Evolutionary conservation across 1,140 invertebrate species (phyloP), one percentile per base, ranked within the genome.

Genomic region (Dryas iulia): DNA sequence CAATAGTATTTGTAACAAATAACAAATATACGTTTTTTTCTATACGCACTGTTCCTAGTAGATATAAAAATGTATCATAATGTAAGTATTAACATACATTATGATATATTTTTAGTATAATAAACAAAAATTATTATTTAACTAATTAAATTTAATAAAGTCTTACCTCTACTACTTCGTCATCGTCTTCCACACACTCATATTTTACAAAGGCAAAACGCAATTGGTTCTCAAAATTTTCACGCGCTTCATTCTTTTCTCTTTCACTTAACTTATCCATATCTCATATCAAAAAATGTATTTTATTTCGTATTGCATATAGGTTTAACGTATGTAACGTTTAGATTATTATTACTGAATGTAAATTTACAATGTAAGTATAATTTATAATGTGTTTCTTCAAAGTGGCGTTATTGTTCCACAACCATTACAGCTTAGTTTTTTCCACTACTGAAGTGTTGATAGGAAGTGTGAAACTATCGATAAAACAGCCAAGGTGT

Each of bases 191-290:
- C 0, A 68, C 59, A 47, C 77, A 73, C 12, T 90, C 86, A 70
- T 79, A 88, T 59, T 81, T 86, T 30, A 84, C 81, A 67, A 90
- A 90, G 14, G 83, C 85, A 53, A 73, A 87, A 12, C 80, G 73
- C 39, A 90, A 66, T 66, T 90, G 88, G 66, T 89, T 89, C 62
- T 90, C 86, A 66, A 90, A 90, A 24, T 78, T 62, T 62, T 88
- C 83, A 8, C 88, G 74, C 0, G 87, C 87, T 47, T 85, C 81
- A 0, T 70, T 66, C 64, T 81, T 88, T 30, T 88, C 85, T 66
- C 79, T 67, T 7, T 71, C 75, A 68, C 72, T 84, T 33, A 77
- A 60, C 25, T 78, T 79, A 21, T 72, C 58, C 81, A 87, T 84
- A 30, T 61, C 1, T 47, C 14, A 18, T 6, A n/a, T n/a, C n/a